Percentiles rank a stretch among this genome's conserved stretches.
These are phyloP conservation scores for Cisticola juncidis DNA, from an alignment of 2,113 vertebrate genomes.

Conservation along the genomic window DNA sequence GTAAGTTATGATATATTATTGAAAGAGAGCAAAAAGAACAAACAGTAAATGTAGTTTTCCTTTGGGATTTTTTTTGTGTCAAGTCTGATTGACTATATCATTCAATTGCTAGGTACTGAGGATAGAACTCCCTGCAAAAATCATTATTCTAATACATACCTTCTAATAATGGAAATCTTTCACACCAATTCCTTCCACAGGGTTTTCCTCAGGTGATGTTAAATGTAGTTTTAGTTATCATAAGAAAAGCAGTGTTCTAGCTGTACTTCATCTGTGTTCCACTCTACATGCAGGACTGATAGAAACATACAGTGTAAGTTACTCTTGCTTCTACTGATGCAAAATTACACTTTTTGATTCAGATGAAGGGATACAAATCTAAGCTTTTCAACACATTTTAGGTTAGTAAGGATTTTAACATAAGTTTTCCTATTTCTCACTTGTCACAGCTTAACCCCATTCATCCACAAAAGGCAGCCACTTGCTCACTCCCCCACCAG, in stretches of 20 bases:
- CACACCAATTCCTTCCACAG: background rate
- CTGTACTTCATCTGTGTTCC: background rate
- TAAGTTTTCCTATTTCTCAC: background rate
- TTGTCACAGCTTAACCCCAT: background rate
- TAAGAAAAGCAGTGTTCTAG: rapidly evolving
- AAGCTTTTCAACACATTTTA: background rate
- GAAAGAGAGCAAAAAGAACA: background rate
- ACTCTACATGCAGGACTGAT: background rate
- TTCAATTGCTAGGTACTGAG: background rate
- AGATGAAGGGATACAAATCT: background rate
- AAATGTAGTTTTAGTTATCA: background rate
- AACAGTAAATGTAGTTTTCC: background rate
- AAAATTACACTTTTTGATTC: background rate
- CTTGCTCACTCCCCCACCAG: background rate
- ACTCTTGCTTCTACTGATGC: background rate
- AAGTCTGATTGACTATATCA: background rate
- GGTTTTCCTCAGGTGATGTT: background rate
- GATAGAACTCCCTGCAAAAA: background rate
- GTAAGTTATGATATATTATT: background rate
- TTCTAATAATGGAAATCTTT: background rate
- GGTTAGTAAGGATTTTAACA: background rate
- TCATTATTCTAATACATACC: background rate
- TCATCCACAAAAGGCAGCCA: background rate
- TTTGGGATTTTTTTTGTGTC: background rate
- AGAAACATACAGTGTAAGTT: background rate